Percentiles rank a stretch among this genome's conserved stretches.
These are phyloP conservation scores for Montipora efflorescens DNA, from an alignment of 64 coral and sea anemone species.

Conservation along the genomic window DNA sequence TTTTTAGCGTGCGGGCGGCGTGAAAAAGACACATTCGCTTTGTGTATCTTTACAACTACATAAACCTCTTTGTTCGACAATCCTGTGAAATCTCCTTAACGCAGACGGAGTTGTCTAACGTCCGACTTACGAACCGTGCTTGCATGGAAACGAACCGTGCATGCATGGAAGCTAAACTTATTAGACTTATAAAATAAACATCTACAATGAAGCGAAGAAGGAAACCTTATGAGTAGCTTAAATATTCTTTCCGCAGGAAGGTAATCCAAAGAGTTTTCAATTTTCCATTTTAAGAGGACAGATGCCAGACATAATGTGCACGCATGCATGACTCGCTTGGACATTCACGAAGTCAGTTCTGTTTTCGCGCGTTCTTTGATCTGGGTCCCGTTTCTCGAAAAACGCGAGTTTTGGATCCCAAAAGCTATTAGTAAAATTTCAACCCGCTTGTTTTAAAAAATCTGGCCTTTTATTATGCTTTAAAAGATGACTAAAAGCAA, in stretches of 20 bases:
- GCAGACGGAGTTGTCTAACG: not conserved
- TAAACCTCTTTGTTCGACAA: not conserved
- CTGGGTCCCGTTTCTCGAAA: too few species aligned
- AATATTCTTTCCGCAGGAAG: not conserved
- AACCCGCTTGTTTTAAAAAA: too few species aligned
- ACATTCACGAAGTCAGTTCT: not conserved
- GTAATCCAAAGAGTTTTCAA: not conserved
- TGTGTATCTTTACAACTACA: not conserved
- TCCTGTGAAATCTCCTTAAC: not conserved
- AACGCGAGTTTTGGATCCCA: too few species aligned
- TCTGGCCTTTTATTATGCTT: too few species aligned
- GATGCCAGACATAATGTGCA: not conserved
- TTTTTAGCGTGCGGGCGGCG: not conserved
- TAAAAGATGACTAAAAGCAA: too few species aligned
- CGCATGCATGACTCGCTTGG: too few species aligned
- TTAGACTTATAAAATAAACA: slow-evolving; percentile 2
- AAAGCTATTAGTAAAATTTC: too few species aligned
- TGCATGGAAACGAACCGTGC: not conserved
- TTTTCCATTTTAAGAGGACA: not conserved
- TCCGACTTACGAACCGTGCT: too few species aligned
- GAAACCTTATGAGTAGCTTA: not conserved
- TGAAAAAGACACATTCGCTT: not conserved
- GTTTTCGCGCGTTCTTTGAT: too few species aligned
- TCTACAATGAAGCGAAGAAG: not conserved
- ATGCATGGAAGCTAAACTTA: not conserved